phyloP scores from a whole-genome alignment of 2,797 vertebrate species.

The Silurus aristotelis region DNA sequence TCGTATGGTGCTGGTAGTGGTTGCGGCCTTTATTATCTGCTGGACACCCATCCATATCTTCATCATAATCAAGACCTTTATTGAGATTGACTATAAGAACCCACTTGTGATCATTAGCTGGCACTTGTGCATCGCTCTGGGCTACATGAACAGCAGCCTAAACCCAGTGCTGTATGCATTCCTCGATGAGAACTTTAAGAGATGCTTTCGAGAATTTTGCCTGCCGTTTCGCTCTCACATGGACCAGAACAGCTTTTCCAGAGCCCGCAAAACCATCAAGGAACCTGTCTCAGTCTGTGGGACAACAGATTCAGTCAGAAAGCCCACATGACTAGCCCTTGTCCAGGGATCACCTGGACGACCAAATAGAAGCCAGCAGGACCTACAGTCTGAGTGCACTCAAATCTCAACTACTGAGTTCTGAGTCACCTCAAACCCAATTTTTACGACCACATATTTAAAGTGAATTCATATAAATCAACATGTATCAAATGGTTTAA shows the following conservation, averaged over 20 bases:
- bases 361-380: constrained; percentile 59
- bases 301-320: constrained; percentile 67
- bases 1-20: constrained; percentile 94
- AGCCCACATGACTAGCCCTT: constrained; percentile 81
- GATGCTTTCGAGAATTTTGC: constrained; percentile 94
- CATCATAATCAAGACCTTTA: constrained; percentile 90
- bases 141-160: constrained; percentile 97
- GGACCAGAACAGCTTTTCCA: constrained; percentile 83
- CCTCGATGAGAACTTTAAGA: constrained; percentile 96
- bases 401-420: constrained; percentile 81
- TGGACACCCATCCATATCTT: constrained; percentile 84
- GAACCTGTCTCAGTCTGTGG: constrained; percentile 82
- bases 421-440: constrained; percentile 59
- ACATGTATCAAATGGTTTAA: not conserved
- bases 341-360: constrained; percentile 61
- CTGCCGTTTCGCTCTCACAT: constrained; percentile 76
- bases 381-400: constrained; percentile 79
- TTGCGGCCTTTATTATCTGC: constrained; percentile 94
- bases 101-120: constrained; percentile 85
- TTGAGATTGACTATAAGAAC: constrained; percentile 83
- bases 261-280: constrained; percentile 72
- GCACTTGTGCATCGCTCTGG: constrained; percentile 95
- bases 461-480: not conserved
- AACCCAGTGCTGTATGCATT: constrained; percentile 95
- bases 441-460: not conserved